Percentiles rank a stretch among this genome's conserved stretches.
Evolutionary conservation across 2,113 vertebrate genomes (phyloP).

Genomic region (Thamnophis sirtalis): DNA sequence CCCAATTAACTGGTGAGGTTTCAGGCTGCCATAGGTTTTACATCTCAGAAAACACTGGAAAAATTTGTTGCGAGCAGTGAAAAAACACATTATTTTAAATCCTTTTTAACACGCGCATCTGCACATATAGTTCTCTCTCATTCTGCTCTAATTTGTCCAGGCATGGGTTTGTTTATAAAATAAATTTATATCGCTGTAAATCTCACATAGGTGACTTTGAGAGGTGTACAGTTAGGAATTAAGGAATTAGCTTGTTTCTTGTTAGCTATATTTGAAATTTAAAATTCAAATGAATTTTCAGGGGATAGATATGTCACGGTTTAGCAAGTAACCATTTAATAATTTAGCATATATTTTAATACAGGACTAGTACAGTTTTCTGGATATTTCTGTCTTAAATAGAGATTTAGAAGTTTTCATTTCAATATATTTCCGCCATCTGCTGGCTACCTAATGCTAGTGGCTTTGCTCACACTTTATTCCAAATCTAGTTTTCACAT

Average conservation of each 20-base stretch:
- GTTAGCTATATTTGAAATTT: neutral
- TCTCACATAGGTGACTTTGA: neutral
- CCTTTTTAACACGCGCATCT: neutral
- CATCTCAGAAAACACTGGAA: neutral
- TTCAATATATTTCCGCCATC: constrained; percentile 47
- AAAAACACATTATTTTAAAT: neutral
- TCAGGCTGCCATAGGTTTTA: neutral
- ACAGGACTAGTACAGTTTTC: neutral
- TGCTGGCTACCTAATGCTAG: constrained; percentile 32
- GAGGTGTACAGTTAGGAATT: neutral
- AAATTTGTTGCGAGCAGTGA: neutral
- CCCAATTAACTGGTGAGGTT: neutral
- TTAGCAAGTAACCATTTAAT: neutral
- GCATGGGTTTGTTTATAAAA: neutral
- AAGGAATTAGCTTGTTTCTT: neutral
- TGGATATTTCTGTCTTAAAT: neutral
- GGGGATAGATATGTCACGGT: neutral
- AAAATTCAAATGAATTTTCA: neutral
- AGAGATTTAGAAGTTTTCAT: accelerated
- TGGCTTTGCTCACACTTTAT: neutral
- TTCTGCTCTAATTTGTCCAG: neutral
- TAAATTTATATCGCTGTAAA: neutral
- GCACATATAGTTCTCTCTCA: neutral
- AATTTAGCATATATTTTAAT: neutral
- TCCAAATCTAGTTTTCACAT: neutral